phyloP scores from a whole-genome alignment of 2,888 invertebrate genomes.

The Hoplodrina ambigua region DNA sequence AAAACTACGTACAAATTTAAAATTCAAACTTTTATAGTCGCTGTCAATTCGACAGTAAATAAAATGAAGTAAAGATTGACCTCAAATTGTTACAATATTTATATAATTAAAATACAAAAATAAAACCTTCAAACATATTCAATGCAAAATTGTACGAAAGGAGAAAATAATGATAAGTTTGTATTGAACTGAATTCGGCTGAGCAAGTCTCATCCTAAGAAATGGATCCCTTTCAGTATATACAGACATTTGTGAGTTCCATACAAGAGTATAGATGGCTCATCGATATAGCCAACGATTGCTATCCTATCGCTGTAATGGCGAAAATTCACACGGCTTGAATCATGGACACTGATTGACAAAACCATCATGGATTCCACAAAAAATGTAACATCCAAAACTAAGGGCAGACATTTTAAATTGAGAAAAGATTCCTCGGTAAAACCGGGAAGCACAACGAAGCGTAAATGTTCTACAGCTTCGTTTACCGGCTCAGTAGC shows the following conservation, averaged over 20 bases:
- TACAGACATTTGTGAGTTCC: conserved; percentile 73
- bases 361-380: background rate
- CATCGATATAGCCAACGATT: conserved; percentile 79
- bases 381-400: background rate
- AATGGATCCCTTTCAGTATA: conserved; percentile 79
- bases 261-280: conserved; percentile 83
- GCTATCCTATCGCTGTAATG: conserved; percentile 81
- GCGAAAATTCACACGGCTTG: conserved; percentile 80
- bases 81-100: conserved; percentile 38
- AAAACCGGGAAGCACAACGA: background rate
- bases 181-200: conserved; percentile 22
- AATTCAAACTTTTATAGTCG: conserved; percentile 32
- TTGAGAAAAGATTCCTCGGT: background rate
- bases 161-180: conserved; percentile 47
- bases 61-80: conserved; percentile 52
- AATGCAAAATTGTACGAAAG: conserved; percentile 16
- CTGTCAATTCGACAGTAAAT: conserved; percentile 43
- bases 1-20: conserved; percentile 12
- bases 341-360: conserved; percentile 7
- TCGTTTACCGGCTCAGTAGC: background rate
- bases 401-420: background rate
- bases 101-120: conserved; percentile 26
- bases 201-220: conserved; percentile 44
- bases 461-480: background rate
- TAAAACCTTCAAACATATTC: conserved; percentile 15